A percentile compares a stretch with the other conserved stretches of the same genome.
phyloP scores from a whole-genome alignment of 2,888 invertebrate genomes.

The Thymelicus lineola region DNA sequence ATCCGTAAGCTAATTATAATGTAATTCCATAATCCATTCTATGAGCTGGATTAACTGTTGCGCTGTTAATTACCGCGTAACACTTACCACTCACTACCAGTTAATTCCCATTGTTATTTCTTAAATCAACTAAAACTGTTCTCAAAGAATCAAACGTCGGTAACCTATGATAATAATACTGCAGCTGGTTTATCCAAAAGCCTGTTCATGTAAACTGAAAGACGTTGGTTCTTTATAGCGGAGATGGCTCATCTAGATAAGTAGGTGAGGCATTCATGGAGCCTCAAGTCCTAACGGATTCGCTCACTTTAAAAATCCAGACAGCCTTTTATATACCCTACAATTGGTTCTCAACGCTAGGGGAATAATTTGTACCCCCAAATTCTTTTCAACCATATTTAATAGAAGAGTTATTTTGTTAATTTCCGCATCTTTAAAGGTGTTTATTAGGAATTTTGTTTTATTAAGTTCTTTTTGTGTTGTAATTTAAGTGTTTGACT shows the following conservation, averaged over 20 bases:
- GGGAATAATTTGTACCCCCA: slow-evolving; percentile 28
- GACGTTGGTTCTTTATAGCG: slow-evolving; percentile 62
- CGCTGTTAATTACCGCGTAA: no score
- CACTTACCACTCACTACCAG: no score
- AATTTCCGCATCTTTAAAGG: not conserved
- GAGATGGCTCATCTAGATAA: slow-evolving; percentile 82
- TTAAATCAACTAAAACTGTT: not conserved
- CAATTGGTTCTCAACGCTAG: slow-evolving; percentile 29
- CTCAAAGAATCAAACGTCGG: not conserved
- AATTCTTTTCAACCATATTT: slow-evolving; percentile 18
- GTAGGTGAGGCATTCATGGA: slow-evolving; percentile 71
- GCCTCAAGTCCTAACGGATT: slow-evolving; percentile 51
- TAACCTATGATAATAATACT: not conserved
- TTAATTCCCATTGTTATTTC: no score
- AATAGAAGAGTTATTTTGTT: not conserved
- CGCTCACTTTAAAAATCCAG: slow-evolving; percentile 31
- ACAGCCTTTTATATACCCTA: slow-evolving; percentile 30
- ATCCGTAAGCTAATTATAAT: no score
- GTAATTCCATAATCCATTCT: no score
- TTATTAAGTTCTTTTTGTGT: no score
- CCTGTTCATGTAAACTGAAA: slow-evolving; percentile 51
- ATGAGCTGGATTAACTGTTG: no score
- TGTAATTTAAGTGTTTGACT: no score
- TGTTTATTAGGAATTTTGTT: no score
- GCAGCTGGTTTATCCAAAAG: slow-evolving; percentile 50